Conservation (phyloP, 2,113 vertebrate species). For the Gasterosteus aculeatus region DNA sequence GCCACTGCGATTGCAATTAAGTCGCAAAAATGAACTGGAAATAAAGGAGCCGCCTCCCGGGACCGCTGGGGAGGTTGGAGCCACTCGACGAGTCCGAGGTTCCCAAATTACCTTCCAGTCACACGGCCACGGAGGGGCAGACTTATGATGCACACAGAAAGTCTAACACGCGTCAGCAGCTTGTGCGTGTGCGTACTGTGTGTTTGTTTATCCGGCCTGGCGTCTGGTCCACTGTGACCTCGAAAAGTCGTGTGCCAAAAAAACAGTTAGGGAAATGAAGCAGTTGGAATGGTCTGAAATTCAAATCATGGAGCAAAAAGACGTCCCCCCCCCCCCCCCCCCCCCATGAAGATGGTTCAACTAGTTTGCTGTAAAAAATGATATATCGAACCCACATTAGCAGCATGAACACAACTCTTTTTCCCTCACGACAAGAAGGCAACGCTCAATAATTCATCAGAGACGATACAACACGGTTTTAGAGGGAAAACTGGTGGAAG, state of each 20-base stretch:
- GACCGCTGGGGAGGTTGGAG: conserved; percentile 19
- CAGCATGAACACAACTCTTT: not conserved
- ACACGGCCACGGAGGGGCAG: not conserved
- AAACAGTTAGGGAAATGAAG: not conserved
- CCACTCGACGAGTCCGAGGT: conserved; percentile 7
- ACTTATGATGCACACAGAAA: not conserved
- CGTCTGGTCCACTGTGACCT: not conserved
- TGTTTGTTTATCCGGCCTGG: not conserved
- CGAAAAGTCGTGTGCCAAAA: no score
- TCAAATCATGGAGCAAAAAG: not conserved
- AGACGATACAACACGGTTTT: not conserved
- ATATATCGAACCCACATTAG: not conserved
- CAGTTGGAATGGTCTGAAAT: not conserved
- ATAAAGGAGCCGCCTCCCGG: conserved; percentile 61
- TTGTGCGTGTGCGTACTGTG: not conserved
- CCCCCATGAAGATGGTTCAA: not conserved
- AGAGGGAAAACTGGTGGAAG: not conserved
- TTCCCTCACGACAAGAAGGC: not conserved
- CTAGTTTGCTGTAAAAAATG: not conserved
- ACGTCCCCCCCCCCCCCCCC: not conserved
- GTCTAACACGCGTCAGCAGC: not conserved
- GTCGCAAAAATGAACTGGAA: conserved; percentile 64
- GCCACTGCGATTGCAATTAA: conserved; percentile 61
- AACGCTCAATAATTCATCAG: not conserved
- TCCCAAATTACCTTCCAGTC: conserved; percentile 36